Evolutionary conservation across 2,888 invertebrate species (phyloP).

Genomic region (Pachydiplax longipennis): DNA sequence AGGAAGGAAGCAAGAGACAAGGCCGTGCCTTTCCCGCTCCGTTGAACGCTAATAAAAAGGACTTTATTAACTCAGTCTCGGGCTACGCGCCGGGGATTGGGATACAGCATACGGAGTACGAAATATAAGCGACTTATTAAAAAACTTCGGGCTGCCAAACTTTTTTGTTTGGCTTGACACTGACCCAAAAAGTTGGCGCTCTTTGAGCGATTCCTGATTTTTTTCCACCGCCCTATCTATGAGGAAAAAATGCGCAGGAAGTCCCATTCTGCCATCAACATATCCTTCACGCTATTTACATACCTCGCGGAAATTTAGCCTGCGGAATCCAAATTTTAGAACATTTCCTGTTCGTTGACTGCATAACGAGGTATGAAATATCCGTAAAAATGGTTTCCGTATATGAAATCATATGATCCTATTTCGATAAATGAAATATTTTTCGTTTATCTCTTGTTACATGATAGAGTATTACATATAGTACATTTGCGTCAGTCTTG

Average conservation of each 20-base stretch:
- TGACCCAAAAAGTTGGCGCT: conserved; percentile 25
- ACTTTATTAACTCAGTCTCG: conserved; percentile 20
- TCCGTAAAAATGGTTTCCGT: too few species aligned
- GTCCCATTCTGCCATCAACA: not conserved
- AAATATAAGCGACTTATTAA: not conserved
- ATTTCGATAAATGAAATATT: too few species aligned
- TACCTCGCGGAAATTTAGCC: too few species aligned
- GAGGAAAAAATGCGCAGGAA: not conserved
- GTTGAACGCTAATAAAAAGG: conserved; percentile 19
- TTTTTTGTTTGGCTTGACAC: not conserved
- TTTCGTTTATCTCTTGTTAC: too few species aligned
- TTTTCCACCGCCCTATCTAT: not conserved
- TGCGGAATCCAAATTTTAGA: too few species aligned
- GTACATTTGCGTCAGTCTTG: too few species aligned
- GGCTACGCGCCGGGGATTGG: not conserved
- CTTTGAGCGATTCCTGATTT: not conserved
- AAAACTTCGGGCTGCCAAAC: not conserved
- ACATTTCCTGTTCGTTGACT: too few species aligned
- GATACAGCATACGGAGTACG: conserved; percentile 18
- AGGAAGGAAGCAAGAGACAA: not conserved
- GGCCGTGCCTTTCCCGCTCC: not conserved
- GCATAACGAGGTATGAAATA: too few species aligned
- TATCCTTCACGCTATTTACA: not conserved
- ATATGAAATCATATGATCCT: too few species aligned
- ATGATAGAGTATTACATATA: too few species aligned